Evolutionary conservation across 2,888 invertebrate species (phyloP).

Genomic region (Caenorhabditis sp.): DNA sequence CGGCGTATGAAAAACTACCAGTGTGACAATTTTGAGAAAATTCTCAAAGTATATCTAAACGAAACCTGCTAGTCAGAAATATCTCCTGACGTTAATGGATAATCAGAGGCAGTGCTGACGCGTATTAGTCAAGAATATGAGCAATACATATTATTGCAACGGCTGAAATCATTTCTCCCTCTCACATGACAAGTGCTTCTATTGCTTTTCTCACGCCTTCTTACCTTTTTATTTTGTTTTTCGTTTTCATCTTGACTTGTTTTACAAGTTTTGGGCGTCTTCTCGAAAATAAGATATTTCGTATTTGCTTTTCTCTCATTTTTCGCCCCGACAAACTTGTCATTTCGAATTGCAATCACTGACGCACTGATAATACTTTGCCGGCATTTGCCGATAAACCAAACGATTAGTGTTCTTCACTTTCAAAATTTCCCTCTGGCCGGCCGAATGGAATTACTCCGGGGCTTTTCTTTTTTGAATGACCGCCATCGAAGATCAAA

Average conservation of each 20-base stretch:
- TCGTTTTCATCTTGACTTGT: constrained; percentile 12
- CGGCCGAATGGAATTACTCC: not conserved
- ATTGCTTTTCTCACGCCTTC: not conserved
- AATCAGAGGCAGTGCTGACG: not conserved
- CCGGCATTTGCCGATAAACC: constrained; percentile 40
- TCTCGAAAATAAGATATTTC: constrained; percentile 8
- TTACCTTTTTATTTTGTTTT: constrained; percentile 14
- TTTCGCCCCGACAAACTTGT: constrained; percentile 13
- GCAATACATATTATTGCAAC: not conserved
- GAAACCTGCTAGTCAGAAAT: not conserved
- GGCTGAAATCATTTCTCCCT: not conserved
- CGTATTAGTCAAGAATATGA: not conserved
- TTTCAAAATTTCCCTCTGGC: not conserved
- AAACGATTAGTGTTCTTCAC: constrained; percentile 37
- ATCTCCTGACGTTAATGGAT: constrained; percentile 6
- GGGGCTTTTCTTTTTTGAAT: constrained; percentile 10
- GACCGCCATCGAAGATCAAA: constrained; percentile 44
- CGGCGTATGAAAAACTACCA: too few relatives aligned
- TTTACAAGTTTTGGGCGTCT: constrained; percentile 12
- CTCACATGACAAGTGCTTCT: not conserved
- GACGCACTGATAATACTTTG: constrained; percentile 51
- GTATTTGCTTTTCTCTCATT: constrained; percentile 1
- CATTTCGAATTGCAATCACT: constrained; percentile 35
- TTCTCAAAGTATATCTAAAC: too few relatives aligned
- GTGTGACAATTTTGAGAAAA: too few relatives aligned